Evolutionary conservation across 1,140 invertebrate genomes (phyloP).

Genomic region (Teleopsis dalmanni): DNA sequence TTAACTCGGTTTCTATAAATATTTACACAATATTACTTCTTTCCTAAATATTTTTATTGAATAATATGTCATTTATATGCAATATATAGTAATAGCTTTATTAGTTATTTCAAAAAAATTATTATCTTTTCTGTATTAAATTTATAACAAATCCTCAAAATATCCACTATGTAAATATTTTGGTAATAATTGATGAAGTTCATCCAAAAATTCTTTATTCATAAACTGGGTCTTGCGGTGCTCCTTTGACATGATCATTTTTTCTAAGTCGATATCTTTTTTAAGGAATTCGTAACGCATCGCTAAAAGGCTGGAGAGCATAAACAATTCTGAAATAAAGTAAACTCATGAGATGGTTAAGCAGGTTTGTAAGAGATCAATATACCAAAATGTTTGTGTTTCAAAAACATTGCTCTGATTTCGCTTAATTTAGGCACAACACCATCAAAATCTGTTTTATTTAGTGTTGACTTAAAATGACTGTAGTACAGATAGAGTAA

Average conservation of each 20-base stretch:
- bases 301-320: conserved; percentile 2
- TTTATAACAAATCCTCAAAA: no score
- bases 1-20: no score
- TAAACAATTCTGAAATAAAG: conserved; percentile 4
- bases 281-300: background rate
- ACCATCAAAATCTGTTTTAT: conserved; percentile 10
- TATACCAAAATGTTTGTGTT: background rate
- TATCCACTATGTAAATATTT: conserved; percentile 7
- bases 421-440: background rate
- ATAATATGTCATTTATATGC: no score
- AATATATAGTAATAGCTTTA: no score
- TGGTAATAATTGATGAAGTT: background rate
- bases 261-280: background rate
- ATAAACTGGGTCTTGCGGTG: background rate
- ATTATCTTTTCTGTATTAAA: no score
- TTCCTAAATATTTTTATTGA: no score
- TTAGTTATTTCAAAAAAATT: no score
- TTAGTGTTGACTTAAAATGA: conserved; percentile 10
- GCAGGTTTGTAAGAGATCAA: no score
- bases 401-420: background rate
- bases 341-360: no score
- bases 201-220: background rate
- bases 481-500: conserved; percentile 15
- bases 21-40: no score
- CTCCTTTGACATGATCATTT: background rate